Evolutionary conservation across 1,140 invertebrate species (phyloP).

Genomic region (Scaptomyza graminum): DNA sequence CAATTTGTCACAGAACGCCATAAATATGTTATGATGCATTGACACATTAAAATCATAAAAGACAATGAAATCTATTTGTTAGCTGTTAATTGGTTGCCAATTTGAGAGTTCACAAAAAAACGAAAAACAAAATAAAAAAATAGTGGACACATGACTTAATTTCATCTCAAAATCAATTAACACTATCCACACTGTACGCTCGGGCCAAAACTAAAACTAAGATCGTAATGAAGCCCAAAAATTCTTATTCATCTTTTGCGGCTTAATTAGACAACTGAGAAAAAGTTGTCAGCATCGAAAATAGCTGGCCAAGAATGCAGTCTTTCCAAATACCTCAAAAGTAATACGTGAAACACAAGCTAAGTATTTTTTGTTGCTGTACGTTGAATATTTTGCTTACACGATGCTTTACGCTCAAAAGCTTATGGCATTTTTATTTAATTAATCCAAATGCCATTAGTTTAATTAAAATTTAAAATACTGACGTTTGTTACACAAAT

Average conservation of each 20-base stretch:
- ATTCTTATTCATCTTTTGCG: conserved; percentile 56
- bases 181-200: conserved; percentile 36
- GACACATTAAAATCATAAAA: conserved; percentile 42
- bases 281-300: conserved; percentile 28
- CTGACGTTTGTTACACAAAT: conserved; percentile 47
- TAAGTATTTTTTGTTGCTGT: conserved; percentile 23
- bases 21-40: conserved; percentile 52
- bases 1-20: conserved; percentile 53
- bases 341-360: conserved; percentile 30
- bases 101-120: conserved; percentile 23
- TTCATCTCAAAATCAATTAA: conserved; percentile 61
- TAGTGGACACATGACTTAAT: conserved; percentile 66
- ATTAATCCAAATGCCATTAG: conserved; percentile 72
- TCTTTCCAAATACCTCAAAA: conserved; percentile 42
- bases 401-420: conserved; percentile 20
- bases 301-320: conserved; percentile 56
- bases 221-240: conserved; percentile 57
- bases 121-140: conserved; percentile 3
- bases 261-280: conserved; percentile 59
- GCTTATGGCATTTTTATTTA: conserved; percentile 54
- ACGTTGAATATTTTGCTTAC: conserved; percentile 40
- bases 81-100: conserved; percentile 74
- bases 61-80: conserved; percentile 73
- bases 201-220: conserved; percentile 18
- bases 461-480: conserved; percentile 64